Evolutionary conservation across 2,888 invertebrate genomes (phyloP).

Genomic region (Ochropleura plecta): DNA sequence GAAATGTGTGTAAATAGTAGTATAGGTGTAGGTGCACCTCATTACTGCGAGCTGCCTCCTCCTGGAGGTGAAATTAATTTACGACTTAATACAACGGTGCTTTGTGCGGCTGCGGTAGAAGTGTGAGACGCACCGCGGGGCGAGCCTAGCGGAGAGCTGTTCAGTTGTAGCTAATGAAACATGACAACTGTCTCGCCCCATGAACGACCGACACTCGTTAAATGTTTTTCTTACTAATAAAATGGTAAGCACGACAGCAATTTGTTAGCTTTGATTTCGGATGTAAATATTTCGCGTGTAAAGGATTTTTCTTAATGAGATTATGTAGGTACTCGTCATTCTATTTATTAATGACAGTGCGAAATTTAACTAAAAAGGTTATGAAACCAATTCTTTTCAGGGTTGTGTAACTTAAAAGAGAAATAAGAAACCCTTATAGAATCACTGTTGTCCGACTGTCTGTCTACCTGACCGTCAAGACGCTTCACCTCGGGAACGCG

Average conservation of each 20-base stretch:
- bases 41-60: constrained; percentile 70
- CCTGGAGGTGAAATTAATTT: constrained; percentile 82
- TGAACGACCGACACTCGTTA: constrained; percentile 22
- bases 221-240: constrained; percentile 52
- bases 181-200: constrained; percentile 33
- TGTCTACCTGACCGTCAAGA: too few species aligned
- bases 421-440: too few species aligned
- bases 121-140: constrained; percentile 35
- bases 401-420: too few species aligned
- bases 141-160: constrained; percentile 18
- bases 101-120: constrained; percentile 54
- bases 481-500: too few species aligned
- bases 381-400: too few species aligned
- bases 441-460: too few species aligned
- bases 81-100: constrained; percentile 80
- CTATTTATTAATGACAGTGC: constrained; percentile 16
- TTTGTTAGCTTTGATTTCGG: constrained; percentile 39
- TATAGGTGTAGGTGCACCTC: constrained; percentile 71
- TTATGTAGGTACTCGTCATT: constrained; percentile 6
- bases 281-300: constrained; percentile 18
- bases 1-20: constrained; percentile 77
- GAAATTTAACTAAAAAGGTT: too few species aligned
- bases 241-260: constrained; percentile 37
- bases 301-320: constrained; percentile 5
- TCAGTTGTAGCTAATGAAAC: constrained; percentile 40